A percentile compares a stretch with the other conserved stretches of the same genome.
phyloP scores from a whole-genome alignment of 2,113 vertebrate genomes.

The Xenus cinereus region DNA sequence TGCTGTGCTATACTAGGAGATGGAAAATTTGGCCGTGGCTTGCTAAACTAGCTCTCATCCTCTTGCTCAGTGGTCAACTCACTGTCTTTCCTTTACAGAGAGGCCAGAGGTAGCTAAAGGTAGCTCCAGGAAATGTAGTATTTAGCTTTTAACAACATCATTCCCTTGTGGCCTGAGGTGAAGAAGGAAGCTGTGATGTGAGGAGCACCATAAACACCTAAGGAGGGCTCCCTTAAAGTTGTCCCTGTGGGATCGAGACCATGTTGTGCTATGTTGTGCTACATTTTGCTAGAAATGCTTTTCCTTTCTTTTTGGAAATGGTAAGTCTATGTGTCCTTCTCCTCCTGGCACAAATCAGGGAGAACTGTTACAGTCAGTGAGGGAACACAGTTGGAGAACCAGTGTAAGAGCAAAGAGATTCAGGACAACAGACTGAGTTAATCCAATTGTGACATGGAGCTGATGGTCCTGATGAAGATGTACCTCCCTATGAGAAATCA shows the following conservation, averaged over 20 bases:
- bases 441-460: background rate
- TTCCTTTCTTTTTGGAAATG: background rate
- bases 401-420: background rate
- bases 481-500: background rate
- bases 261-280: background rate
- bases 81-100: background rate
- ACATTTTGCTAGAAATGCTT: background rate
- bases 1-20: background rate
- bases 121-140: background rate
- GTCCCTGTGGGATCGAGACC: background rate
- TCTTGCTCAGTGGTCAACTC: background rate
- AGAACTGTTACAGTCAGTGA: background rate
- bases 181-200: background rate
- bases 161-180: background rate
- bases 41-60: background rate
- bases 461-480: background rate
- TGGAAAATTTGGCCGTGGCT: background rate
- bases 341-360: background rate
- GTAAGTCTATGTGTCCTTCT: background rate
- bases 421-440: background rate
- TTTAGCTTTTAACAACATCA: background rate
- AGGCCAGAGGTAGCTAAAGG: background rate
- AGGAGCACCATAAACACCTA: background rate
- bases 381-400: background rate
- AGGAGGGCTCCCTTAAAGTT: background rate